Evolutionary conservation across 2,797 vertebrate genomes (phyloP).

Genomic region (Alfaro cultratus): DNA sequence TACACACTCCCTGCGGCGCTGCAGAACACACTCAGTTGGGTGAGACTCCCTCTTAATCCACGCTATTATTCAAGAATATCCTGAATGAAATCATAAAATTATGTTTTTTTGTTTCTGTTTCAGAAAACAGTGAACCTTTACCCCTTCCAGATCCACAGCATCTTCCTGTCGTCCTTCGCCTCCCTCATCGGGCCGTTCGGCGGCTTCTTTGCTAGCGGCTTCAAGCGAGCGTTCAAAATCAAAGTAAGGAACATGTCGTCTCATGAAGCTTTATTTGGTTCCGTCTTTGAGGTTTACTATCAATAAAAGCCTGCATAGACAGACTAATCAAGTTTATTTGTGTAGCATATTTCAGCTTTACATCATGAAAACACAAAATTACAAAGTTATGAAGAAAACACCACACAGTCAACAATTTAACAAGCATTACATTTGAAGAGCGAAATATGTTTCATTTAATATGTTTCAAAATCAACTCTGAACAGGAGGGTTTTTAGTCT

Average conservation of each 20-base stretch:
- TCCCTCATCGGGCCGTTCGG: constrained; percentile 96
- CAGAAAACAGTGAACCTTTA: constrained; percentile 90
- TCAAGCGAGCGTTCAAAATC: constrained; percentile 98
- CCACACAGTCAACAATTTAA: too few relatives aligned
- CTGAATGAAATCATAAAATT: neutral
- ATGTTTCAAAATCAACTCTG: too few relatives aligned
- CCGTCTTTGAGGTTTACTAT: neutral
- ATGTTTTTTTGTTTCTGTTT: neutral
- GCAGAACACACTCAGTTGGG: constrained; percentile 83
- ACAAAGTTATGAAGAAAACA: too few relatives aligned
- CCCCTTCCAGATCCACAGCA: constrained; percentile 95
- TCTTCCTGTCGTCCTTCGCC: constrained; percentile 91
- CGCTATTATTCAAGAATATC: neutral
- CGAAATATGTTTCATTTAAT: too few relatives aligned
- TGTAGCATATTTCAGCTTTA: neutral
- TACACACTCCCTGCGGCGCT: constrained; percentile 87
- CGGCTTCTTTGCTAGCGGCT: constrained; percentile 97
- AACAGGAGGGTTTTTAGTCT: too few relatives aligned
- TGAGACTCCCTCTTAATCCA: constrained; percentile 62
- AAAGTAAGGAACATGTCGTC: constrained; percentile 80
- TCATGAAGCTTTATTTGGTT: neutral
- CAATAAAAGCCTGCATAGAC: neutral
- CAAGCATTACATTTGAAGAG: too few relatives aligned
- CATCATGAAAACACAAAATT: too few relatives aligned
- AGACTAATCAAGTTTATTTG: neutral